Evolutionary conservation across 2,113 vertebrate species (phyloP).

Genomic region (Etheostoma spectabile): DNA sequence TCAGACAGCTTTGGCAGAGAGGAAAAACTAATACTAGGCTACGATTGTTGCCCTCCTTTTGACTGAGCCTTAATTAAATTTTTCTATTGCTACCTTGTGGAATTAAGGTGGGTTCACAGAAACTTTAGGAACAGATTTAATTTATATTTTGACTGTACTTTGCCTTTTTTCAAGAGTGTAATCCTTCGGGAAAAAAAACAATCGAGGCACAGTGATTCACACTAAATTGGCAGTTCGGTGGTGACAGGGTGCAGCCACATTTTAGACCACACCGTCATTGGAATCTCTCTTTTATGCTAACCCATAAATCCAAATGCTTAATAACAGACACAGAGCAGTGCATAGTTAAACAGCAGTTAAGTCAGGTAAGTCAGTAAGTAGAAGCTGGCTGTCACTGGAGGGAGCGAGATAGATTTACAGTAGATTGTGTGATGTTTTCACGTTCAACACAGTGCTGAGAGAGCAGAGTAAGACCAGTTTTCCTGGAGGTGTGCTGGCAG

Average conservation of each 20-base stretch:
- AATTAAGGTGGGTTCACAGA: conserved; percentile 13
- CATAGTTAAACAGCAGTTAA: conserved; percentile 42
- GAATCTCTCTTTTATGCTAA: conserved; percentile 19
- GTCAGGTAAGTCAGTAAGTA: conserved; percentile 6
- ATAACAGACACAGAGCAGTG: conserved; percentile 23
- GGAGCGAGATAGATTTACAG: conserved; percentile 4
- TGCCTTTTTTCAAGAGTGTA: conserved; percentile 38
- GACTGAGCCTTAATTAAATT: conserved; percentile 1
- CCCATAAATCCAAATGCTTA: conserved; percentile 42
- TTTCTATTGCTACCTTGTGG: neutral
- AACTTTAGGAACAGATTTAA: neutral
- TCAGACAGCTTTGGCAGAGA: conserved; percentile 4
- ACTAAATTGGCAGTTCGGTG: conserved; percentile 38
- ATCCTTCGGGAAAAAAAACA: conserved; percentile 38
- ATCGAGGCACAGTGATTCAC: conserved; percentile 58
- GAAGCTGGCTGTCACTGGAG: conserved; percentile 10
- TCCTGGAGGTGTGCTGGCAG: conserved; percentile 1
- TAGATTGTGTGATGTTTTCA: conserved; percentile 68
- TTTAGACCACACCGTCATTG: conserved; percentile 32
- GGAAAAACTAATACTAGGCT: neutral
- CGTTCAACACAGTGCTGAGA: conserved; percentile 57
- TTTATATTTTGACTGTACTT: conserved; percentile 48
- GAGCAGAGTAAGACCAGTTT: conserved; percentile 59
- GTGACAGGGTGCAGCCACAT: conserved; percentile 51
- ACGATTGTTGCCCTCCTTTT: conserved; percentile 8